Percentiles rank a stretch among this genome's conserved stretches.
phyloP scores from a whole-genome alignment of 2,888 invertebrate genomes.

The Cartodere bifasciata region DNA sequence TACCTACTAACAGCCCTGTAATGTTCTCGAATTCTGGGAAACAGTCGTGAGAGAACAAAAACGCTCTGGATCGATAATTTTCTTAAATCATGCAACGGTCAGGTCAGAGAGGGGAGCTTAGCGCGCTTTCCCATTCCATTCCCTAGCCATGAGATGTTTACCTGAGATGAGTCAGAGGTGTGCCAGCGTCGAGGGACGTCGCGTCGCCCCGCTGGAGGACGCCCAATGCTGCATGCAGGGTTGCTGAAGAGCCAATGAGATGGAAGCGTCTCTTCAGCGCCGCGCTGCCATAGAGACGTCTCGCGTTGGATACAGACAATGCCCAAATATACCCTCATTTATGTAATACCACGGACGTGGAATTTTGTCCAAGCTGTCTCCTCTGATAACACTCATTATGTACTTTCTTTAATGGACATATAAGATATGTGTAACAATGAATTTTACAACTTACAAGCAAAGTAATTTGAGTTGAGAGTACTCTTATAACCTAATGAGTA shows the following conservation, averaged over 20 bases:
- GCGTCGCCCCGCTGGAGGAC: conserved; percentile 17
- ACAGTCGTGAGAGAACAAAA: conserved; percentile 22
- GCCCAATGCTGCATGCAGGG: conserved; percentile 23
- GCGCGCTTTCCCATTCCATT: too few relatives aligned
- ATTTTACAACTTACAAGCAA: too few relatives aligned
- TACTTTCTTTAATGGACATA: too few relatives aligned
- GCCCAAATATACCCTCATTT: too few relatives aligned
- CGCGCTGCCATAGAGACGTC: conserved; percentile 23
- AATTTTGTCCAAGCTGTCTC: too few relatives aligned
- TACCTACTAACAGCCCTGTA: too few relatives aligned
- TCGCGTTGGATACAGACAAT: too few relatives aligned
- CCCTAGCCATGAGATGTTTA: conserved; percentile 40
- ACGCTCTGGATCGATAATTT: conserved; percentile 23
- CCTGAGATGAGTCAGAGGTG: conserved; percentile 30
- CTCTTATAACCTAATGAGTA: too few relatives aligned
- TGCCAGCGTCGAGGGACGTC: conserved; percentile 14
- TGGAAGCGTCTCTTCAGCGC: conserved; percentile 25
- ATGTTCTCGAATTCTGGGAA: conserved; percentile 36
- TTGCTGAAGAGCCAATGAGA: conserved; percentile 26
- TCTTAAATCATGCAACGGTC: conserved; percentile 38
- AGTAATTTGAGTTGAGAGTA: too few relatives aligned
- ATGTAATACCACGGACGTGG: too few relatives aligned
- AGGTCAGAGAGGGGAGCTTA: conserved; percentile 8
- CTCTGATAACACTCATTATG: too few relatives aligned
- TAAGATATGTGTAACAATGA: too few relatives aligned